Conservation (phyloP, 2,888 invertebrate species). For the Rutpela maculata region DNA sequence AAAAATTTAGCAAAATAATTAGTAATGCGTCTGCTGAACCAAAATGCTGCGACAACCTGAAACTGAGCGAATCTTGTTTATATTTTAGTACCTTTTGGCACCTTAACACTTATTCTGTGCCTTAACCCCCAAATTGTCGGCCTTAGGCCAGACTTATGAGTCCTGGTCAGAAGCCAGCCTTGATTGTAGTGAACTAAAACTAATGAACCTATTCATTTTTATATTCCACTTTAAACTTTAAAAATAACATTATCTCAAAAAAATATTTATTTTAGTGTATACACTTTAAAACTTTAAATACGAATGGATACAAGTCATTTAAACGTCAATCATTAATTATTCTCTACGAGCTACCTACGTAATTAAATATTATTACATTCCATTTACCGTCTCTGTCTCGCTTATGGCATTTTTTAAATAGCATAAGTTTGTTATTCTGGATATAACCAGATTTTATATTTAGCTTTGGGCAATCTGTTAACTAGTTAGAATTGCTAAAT, state of each 20-base stretch:
- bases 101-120: no score
- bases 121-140: no score
- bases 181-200: no score
- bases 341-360: constrained; percentile 1
- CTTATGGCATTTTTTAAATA: neutral
- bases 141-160: no score
- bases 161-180: no score
- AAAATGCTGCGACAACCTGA: no score
- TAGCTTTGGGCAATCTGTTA: neutral
- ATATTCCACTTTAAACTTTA: neutral
- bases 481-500: neutral
- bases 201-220: no score
- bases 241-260: neutral
- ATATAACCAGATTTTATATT: constrained; percentile 9
- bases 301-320: neutral
- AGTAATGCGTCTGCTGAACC: no score
- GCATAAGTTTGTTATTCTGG: neutral
- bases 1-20: no score
- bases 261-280: neutral
- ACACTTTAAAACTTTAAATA: neutral
- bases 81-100: no score
- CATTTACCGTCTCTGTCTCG: neutral
- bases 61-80: no score
- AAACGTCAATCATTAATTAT: neutral
- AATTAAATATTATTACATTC: neutral